Evolutionary conservation across 2,888 invertebrate species (phyloP).

Genomic region (Rhodophaea formosa): DNA sequence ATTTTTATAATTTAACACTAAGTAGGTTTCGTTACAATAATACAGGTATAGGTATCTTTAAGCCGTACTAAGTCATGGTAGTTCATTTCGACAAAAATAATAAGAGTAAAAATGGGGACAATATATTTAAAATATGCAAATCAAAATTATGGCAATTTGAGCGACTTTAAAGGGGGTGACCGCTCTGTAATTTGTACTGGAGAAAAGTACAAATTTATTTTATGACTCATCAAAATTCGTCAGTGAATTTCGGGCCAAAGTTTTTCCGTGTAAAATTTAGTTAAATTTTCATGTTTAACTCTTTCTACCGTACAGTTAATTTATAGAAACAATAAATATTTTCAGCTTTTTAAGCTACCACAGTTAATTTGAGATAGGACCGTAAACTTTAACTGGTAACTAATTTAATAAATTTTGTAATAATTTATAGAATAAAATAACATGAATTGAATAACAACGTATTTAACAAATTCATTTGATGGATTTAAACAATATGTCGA

Average conservation of each 20-base stretch:
- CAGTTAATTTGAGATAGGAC: background rate
- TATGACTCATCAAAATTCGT: constrained; percentile 16
- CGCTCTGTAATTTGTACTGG: constrained; percentile 9
- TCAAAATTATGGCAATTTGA: constrained; percentile 14
- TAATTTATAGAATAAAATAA: background rate
- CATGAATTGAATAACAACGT: constrained; percentile 29
- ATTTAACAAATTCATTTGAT: constrained; percentile 42
- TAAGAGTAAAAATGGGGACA: background rate
- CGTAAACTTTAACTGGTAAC: constrained; percentile 17
- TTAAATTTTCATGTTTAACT: constrained; percentile 4
- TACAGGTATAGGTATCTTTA: background rate
- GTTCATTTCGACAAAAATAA: background rate
- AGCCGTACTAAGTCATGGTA: background rate
- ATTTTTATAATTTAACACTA: background rate
- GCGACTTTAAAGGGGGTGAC: constrained; percentile 8
- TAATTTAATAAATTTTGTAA: background rate
- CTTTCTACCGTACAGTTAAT: background rate
- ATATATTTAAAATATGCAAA: constrained; percentile 9
- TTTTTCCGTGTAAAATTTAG: constrained; percentile 4
- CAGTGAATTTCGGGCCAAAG: constrained; percentile 9
- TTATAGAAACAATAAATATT: background rate
- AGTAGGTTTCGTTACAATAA: background rate
- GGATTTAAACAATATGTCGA: constrained; percentile 26
- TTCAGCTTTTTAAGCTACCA: constrained; percentile 3
- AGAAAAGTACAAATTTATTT: constrained; percentile 11